Evolutionary conservation across 1,140 invertebrate genomes (phyloP), one percentile per base, ranked within the genome.

Genomic region (Archivesica marissinica): DNA sequence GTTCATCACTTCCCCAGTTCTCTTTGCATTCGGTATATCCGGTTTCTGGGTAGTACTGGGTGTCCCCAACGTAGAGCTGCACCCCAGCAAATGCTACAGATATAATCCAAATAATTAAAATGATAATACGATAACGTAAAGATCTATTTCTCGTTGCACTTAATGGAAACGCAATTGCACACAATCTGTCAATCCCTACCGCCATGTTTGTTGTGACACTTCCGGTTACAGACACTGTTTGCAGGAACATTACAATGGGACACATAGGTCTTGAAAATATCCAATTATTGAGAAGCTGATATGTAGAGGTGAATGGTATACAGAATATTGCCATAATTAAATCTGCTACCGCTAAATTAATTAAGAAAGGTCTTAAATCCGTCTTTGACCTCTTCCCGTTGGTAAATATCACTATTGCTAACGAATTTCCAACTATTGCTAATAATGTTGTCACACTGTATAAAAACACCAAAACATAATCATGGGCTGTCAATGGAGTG

Each of bases 271-370:
- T 81, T 1, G 93, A 89, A 86, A 94, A 93, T 39, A 93, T 82
- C 93, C 93, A 94, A 25, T 87, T 86, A 25, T 88, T 70, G 4
- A 93, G 66, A 28, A 93, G 84, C 7, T 90, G 88, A 66, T 88
- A 88, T 15, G 93, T 93, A 80, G 93, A 93, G 0, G 93, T 92
- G 85, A 94, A 94, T 6, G 94, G 94, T 66, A 94, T 93, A 86
- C 94, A 94, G 77, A 94, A 92, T 9, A 94, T 86, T 6, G 91
- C 93, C 91, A 94, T 92, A 38, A 94, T 91, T 25, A 94, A 90
- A 86, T 94, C 94, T 1, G 94, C 90, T 35, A 93, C 85, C 23
- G 94, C 96, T 95, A 98, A 94, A 94, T 98, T 98, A 33, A 98
- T 95, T 30, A 98, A 95, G 93, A 97, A 98, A 1, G 90, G 89